Evolutionary conservation across 2,113 vertebrate species (phyloP), one percentile per base, ranked within the genome.

Genomic region (Brachyistius frenatus): DNA sequence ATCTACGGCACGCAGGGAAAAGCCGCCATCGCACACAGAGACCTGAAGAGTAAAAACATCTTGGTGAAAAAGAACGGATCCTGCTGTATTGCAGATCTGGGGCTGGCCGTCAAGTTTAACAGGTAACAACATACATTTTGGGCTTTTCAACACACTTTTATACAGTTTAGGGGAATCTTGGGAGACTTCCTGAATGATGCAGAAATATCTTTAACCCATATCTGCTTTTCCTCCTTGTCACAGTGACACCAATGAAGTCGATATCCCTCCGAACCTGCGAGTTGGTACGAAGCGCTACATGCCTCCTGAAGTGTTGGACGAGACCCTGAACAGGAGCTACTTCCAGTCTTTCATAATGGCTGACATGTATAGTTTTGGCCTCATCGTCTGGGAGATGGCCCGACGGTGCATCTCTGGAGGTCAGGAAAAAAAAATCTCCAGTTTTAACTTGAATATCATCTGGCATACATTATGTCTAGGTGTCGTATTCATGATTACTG

Each of bases 271-370:
- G 35, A 99, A 99, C 86, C 96, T 97, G 1, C 94, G 97, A 0
- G 98, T 99, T 0, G 98, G 98, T 67, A 99, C 98, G 36, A 99
- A 99, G 72, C 97, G 98, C 75, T 99, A 99, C 74, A 99, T 99
- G 98, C 96, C 98, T 14, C 98, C 98, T 0, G 98, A 99, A 81
- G 97, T 99, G 62, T 74, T 99, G 94, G 98, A 99, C 4, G 98
- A 99, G 90, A 97, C 93, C 76, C 90, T 99, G 83, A 99, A 99
- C 63, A 94, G 96, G 57, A 97, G 94, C 71, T 96, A 98, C 89
- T 99, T 99, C 55, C 98, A 99, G 91, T 99, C 98, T 0, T 99
- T 99, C 78, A 99, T 99, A 92, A 99, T 97, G 97, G 98, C 98
- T 0, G 98, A 99, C 91, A 99, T 99, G 97, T 99, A 99, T 82